Percentiles rank a stretch among this genome's conserved stretches.
phyloP scores from a whole-genome alignment of 2,797 vertebrate species.

The Salmo trutta region DNA sequence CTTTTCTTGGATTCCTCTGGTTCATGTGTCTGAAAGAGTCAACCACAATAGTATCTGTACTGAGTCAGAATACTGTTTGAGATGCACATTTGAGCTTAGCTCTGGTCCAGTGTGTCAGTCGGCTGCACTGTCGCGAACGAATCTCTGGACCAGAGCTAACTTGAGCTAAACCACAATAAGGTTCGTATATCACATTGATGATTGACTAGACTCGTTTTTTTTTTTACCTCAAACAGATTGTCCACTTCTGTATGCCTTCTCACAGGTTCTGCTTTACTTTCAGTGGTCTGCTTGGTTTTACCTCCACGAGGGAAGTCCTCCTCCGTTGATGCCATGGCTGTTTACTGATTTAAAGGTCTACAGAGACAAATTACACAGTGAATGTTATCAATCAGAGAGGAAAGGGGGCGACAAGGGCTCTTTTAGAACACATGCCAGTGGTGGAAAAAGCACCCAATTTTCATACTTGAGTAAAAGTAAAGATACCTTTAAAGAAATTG shows the following conservation, averaged over 20 bases:
- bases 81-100: too few species aligned
- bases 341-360: slow-evolving; percentile 8
- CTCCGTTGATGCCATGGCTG: slow-evolving; percentile 79
- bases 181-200: too few species aligned
- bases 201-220: neutral
- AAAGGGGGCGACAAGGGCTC: neutral
- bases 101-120: too few species aligned
- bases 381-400: neutral
- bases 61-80: neutral
- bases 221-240: slow-evolving; percentile 85
- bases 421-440: neutral
- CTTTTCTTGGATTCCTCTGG: slow-evolving; percentile 71
- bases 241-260: slow-evolving; percentile 77
- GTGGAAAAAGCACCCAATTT: too few species aligned
- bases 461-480: too few species aligned
- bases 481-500: too few species aligned
- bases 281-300: slow-evolving; percentile 66
- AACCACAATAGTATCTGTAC: neutral
- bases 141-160: too few species aligned
- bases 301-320: slow-evolving; percentile 94
- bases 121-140: too few species aligned
- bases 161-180: neutral
- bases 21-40: slow-evolving; percentile 60
- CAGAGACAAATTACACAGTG: neutral
- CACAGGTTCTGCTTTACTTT: slow-evolving; percentile 57